Conservation (phyloP, 2,113 vertebrate genomes). For the Thryonomys swinderianus region DNA sequence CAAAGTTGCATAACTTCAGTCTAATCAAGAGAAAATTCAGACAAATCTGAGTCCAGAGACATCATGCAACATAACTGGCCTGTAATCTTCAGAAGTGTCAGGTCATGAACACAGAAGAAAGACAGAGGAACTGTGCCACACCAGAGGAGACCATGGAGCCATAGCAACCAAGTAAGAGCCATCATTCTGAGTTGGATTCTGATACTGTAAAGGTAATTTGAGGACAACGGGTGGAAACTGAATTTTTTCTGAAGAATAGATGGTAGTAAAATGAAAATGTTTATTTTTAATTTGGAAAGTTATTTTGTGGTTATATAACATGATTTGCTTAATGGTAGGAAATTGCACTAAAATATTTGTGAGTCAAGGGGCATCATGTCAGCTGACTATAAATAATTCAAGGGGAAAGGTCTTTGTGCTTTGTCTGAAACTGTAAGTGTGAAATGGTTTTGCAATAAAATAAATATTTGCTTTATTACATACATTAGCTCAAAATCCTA, state of each 20-base stretch:
- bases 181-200: not conserved
- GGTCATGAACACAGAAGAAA: not conserved
- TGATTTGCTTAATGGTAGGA: not conserved
- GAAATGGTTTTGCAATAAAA: slow-evolving; percentile 20
- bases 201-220: not conserved
- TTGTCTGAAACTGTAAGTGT: not conserved
- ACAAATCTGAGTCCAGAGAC: not conserved
- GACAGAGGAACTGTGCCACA: not conserved
- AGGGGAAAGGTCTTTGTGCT: not conserved
- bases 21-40: slow-evolving; percentile 32
- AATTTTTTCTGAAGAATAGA: slow-evolving; percentile 11
- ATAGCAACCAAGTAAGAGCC: not conserved
- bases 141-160: not conserved
- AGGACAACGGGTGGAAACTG: not conserved
- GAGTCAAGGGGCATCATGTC: not conserved
- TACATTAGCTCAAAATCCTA: not conserved
- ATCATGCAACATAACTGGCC: not conserved
- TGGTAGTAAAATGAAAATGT: not conserved
- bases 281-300: not conserved
- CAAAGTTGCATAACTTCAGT: not conserved
- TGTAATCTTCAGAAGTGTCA: not conserved
- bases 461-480: not conserved
- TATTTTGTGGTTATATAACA: not conserved
- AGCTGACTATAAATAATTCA: not conserved
- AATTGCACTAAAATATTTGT: slow-evolving; percentile 34